Conservation (phyloP, 2,113 vertebrate species). For the Bubo bubo region DNA sequence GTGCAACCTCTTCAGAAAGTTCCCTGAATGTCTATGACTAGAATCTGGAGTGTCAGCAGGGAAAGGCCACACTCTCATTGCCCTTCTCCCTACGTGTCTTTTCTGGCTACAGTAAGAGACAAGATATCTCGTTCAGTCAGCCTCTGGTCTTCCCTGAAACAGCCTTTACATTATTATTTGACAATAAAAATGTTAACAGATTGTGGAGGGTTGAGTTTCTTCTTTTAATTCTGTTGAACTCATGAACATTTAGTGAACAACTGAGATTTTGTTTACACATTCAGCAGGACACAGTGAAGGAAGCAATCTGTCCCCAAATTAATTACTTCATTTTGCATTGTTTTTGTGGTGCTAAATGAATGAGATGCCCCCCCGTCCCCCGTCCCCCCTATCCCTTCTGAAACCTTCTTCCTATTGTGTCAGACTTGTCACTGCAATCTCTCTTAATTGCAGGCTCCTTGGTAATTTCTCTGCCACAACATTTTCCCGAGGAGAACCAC, state of each 20-base stretch:
- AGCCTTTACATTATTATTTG: background rate
- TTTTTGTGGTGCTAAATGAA: slow-evolving; percentile 65
- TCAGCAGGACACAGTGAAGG: slow-evolving; percentile 56
- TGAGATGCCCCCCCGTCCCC: slow-evolving; percentile 14
- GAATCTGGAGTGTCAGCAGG: background rate
- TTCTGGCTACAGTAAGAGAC: background rate
- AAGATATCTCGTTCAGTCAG: background rate
- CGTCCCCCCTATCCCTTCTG: background rate
- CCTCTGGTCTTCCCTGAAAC: background rate
- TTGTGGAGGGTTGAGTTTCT: background rate
- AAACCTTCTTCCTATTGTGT: slow-evolving; percentile 48
- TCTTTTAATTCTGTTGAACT: slow-evolving; percentile 3
- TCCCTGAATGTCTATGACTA: background rate
- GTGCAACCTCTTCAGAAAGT: background rate
- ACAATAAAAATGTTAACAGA: background rate
- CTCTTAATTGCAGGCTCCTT: slow-evolving; percentile 67
- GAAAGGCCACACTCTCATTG: background rate
- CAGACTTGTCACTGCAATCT: slow-evolving; percentile 54
- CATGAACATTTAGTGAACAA: slow-evolving; percentile 37
- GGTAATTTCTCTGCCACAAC: slow-evolving; percentile 41
- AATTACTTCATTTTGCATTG: slow-evolving; percentile 60
- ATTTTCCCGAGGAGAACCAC: slow-evolving; percentile 15
- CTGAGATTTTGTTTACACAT: slow-evolving; percentile 62
- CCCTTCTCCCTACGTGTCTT: background rate
- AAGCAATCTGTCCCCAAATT: slow-evolving; percentile 66